phyloP scores from a whole-genome alignment of 2,888 invertebrate species.

The Microplitis deprimator region DNA sequence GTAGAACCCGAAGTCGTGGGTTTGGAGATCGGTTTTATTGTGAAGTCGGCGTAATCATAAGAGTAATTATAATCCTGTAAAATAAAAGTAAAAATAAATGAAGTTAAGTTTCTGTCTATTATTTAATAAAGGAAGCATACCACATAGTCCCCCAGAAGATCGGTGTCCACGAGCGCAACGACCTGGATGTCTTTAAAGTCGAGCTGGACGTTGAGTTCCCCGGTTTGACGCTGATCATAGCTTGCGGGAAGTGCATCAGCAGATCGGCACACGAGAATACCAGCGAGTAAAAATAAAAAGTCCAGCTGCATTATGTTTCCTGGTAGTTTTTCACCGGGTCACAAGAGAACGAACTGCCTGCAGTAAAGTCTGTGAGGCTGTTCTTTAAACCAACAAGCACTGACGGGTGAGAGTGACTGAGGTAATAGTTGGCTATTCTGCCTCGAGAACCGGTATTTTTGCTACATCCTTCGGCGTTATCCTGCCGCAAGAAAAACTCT shows the following conservation, averaged over 20 bases:
- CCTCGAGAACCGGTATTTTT: conserved; percentile 29
- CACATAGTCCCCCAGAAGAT: conserved; percentile 76
- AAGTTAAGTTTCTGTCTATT: background rate
- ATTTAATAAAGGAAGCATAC: conserved; percentile 67
- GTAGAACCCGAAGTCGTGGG: conserved; percentile 52
- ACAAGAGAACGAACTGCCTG: background rate
- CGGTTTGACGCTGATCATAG: conserved; percentile 84
- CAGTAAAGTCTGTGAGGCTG: background rate
- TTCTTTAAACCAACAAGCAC: conserved; percentile 2
- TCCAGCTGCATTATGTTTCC: background rate
- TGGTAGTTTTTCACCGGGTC: background rate
- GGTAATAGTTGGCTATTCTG: conserved; percentile 18
- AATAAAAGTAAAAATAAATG: conserved; percentile 6
- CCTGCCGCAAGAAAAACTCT: background rate
- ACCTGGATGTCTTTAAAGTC: conserved; percentile 85
- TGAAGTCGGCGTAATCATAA: conserved; percentile 82
- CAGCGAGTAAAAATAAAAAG: conserved; percentile 3
- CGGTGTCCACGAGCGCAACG: conserved; percentile 78
- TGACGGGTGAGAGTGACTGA: conserved; percentile 19
- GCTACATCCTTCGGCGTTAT: background rate
- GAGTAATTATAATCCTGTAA: conserved; percentile 82
- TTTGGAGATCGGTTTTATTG: conserved; percentile 75
- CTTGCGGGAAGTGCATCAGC: conserved; percentile 57
- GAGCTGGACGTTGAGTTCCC: conserved; percentile 84
- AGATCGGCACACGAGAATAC: background rate